phyloP scores from a whole-genome alignment of 2,888 invertebrate species.

The Leptinotarsa juncta region DNA sequence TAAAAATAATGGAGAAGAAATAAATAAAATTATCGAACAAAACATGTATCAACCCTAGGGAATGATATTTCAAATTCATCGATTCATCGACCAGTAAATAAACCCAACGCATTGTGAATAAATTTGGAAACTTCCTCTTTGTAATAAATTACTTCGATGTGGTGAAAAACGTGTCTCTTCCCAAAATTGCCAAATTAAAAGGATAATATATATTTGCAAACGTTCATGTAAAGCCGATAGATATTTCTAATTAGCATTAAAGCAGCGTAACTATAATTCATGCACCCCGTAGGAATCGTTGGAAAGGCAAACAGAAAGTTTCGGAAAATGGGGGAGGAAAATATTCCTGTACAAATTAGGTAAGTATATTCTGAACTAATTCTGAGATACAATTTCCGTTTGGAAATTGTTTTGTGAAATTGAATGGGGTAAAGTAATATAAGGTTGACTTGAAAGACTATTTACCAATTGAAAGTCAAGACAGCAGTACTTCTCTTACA shows the following conservation, averaged over 20 bases:
- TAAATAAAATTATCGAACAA: too few relatives aligned
- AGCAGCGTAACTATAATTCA: slow-evolving; percentile 1
- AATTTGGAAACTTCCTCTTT: background rate
- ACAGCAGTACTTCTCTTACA: too few relatives aligned
- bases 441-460: background rate
- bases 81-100: too few relatives aligned
- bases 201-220: slow-evolving; percentile 1
- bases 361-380: slow-evolving; percentile 1
- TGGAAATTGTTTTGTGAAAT: background rate
- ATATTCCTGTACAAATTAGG: slow-evolving; percentile 12
- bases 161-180: background rate
- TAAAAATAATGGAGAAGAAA: too few relatives aligned
- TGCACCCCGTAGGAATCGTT: slow-evolving; percentile 8
- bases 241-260: slow-evolving; percentile 5
- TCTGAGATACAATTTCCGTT: background rate
- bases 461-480: too few relatives aligned
- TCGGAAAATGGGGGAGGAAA: background rate
- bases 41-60: too few relatives aligned
- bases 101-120: background rate
- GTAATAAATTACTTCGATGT: background rate
- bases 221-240: background rate
- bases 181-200: background rate
- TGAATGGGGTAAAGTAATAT: background rate
- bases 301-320: background rate
- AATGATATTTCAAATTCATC: too few relatives aligned